Evolutionary conservation across 2,888 invertebrate genomes (phyloP), one percentile per base, ranked within the genome.

Genomic region (Phengaris alcon): DNA sequence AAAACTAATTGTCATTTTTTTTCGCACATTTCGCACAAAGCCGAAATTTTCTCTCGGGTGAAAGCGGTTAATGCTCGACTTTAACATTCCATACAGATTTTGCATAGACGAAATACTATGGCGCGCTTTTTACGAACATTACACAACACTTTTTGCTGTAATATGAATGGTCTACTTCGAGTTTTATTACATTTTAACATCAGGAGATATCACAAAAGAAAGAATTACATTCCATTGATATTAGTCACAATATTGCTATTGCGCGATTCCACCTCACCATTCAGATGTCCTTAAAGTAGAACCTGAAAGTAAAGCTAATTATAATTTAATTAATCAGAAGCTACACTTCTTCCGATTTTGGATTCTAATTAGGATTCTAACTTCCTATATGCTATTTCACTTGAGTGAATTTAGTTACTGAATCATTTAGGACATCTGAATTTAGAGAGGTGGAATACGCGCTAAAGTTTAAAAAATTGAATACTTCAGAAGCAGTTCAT

Each of bases 21-120:
- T 72, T 72, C 72, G 72, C 72, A 72, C 54, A 72, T 72, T 72
- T 72, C 52, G 52, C 15, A 72, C 70, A 70, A 72, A 54, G 54
- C 54, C 72, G n/a, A 52, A 54, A 54, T 72, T 72, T 54, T 72
- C 72, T 54, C 52, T 35, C 12, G 10, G 35, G 72, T 54, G 72
- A 72, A 72, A 72, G 72, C 72, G 72, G 35, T 15, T 35, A 35
- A 7, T 70, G 70, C 52, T 52, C 70, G 70, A 35, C 54, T 72
- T 70, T 44, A 72, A 54, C 46, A 69, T 69, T 69, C 69, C 69
- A 59, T n/a, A 5, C 46, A 13, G 48, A 69, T 69, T 69, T 69
- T 48, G 69, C 69, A 69, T 69, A 69, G 69, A 46, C 15, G 48
- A 69, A 69, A 48, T 48, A 64, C 64, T 64, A 64, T 35, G 10